These are phyloP conservation scores for Temnothorax longispinosus DNA, from an alignment of 1,140 invertebrate species.

Conservation along the genomic window DNA sequence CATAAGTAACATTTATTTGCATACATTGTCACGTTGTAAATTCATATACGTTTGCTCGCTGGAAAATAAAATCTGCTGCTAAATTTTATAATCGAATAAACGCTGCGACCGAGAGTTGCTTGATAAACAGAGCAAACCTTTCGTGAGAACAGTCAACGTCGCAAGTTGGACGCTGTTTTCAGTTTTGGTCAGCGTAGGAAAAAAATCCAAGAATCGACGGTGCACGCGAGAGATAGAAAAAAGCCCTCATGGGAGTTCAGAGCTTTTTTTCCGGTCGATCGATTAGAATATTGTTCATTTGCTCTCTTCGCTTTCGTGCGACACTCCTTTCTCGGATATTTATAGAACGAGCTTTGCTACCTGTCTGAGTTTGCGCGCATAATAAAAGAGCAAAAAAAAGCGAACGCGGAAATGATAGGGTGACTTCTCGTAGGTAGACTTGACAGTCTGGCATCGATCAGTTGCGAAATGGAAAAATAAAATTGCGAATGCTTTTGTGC, in stretches of 20 bases:
- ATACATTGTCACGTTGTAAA: not conserved
- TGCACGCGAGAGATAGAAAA: constrained; percentile 22
- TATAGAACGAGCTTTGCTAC: constrained; percentile 41
- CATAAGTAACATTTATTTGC: constrained; percentile 6
- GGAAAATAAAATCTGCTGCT: constrained; percentile 24
- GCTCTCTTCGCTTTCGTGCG: constrained; percentile 23
- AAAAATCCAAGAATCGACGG: constrained; percentile 23
- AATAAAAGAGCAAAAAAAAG: constrained; percentile 48
- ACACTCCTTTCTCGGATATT: constrained; percentile 46
- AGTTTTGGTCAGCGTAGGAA: not conserved
- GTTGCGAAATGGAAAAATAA: not conserved
- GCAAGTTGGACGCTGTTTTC: constrained; percentile 24
- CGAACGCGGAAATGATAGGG: constrained; percentile 33
- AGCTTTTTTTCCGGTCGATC: constrained; percentile 26
- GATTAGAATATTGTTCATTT: constrained; percentile 55
- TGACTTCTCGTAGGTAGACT: constrained; percentile 11
- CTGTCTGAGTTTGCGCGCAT: constrained; percentile 35
- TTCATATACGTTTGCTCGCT: constrained; percentile 22
- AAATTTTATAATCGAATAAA: constrained; percentile 35
- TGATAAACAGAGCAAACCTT: constrained; percentile 35
- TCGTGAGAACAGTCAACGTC: not conserved
- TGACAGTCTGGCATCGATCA: constrained; percentile 13
- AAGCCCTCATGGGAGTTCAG: not conserved
- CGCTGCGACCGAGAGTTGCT: not conserved
- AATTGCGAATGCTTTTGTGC: not conserved